Conservation (phyloP, 2,888 invertebrate genomes). For the Corythucha ciliata region DNA sequence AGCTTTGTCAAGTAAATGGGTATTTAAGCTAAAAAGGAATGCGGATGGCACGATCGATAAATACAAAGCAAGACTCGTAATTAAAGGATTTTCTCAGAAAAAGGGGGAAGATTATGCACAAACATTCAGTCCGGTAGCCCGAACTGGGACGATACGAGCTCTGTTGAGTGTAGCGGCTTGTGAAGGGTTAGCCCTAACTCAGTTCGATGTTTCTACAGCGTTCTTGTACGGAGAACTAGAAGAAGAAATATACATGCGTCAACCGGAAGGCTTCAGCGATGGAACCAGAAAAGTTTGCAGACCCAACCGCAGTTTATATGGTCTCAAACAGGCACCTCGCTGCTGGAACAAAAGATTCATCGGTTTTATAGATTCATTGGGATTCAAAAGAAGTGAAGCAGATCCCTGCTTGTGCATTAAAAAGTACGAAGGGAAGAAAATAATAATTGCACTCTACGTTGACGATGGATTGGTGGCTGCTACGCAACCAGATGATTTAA, state of each 20-base stretch:
- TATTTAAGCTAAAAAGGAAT: neutral
- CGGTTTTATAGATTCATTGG: neutral
- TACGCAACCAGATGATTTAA: neutral
- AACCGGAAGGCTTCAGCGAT: constrained; percentile 38
- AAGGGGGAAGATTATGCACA: neutral
- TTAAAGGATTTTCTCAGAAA: neutral
- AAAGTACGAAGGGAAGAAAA: constrained; percentile 32
- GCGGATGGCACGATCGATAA: neutral
- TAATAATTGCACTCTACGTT: constrained; percentile 38
- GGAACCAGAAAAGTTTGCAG: constrained; percentile 36
- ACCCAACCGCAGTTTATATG: constrained; percentile 39
- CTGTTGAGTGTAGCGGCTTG: constrained; percentile 32
- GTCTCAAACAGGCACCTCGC: constrained; percentile 33
- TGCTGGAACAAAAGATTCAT: neutral
- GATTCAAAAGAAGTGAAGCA: neutral
- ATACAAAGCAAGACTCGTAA: neutral
- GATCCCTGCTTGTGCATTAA: constrained; percentile 4
- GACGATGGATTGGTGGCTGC: constrained; percentile 37
- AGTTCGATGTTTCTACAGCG: constrained; percentile 36
- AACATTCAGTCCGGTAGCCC: constrained; percentile 28
- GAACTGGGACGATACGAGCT: constrained; percentile 34
- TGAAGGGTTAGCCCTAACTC: constrained; percentile 30
- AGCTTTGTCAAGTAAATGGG: neutral
- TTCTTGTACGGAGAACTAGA: constrained; percentile 31
- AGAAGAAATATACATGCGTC: constrained; percentile 38